These are phyloP conservation scores for Liparis tanakae DNA, from an alignment of 2,797 vertebrate genomes.

Conservation along the genomic window DNA sequence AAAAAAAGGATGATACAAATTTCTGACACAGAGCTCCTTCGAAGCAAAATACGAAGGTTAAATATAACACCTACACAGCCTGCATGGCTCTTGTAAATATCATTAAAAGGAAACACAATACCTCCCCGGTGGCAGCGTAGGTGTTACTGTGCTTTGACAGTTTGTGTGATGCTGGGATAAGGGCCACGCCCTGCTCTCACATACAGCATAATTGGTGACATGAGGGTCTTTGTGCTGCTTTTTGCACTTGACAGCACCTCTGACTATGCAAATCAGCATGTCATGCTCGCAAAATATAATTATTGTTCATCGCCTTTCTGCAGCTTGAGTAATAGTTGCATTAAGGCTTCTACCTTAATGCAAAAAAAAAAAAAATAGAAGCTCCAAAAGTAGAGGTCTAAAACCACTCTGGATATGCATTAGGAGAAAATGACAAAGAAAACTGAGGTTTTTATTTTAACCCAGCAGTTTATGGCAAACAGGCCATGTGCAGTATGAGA, in stretches of 20 bases:
- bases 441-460: constrained; percentile 6
- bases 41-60: constrained; percentile 36
- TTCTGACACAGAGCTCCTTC: constrained; percentile 36
- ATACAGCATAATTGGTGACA: constrained; percentile 10
- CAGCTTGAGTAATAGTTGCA: not conserved
- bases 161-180: constrained; percentile 6
- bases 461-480: constrained; percentile 18
- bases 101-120: constrained; percentile 36
- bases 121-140: constrained; percentile 12
- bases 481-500: constrained; percentile 3
- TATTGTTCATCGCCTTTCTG: not conserved
- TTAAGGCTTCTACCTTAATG: not conserved
- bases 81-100: constrained; percentile 21
- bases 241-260: constrained; percentile 35
- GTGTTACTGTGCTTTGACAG: constrained; percentile 24
- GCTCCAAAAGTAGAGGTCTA: not conserved
- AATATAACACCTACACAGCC: constrained; percentile 4
- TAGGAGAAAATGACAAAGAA: not conserved
- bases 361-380: not conserved
- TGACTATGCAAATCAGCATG: constrained; percentile 39
- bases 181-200: constrained; percentile 49
- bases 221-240: constrained; percentile 4
- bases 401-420: constrained; percentile 16
- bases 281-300: not conserved
- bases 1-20: constrained; percentile 8